Evolutionary conservation across 1,140 invertebrate species (phyloP).

Genomic region (Nilaparvata lugens): DNA sequence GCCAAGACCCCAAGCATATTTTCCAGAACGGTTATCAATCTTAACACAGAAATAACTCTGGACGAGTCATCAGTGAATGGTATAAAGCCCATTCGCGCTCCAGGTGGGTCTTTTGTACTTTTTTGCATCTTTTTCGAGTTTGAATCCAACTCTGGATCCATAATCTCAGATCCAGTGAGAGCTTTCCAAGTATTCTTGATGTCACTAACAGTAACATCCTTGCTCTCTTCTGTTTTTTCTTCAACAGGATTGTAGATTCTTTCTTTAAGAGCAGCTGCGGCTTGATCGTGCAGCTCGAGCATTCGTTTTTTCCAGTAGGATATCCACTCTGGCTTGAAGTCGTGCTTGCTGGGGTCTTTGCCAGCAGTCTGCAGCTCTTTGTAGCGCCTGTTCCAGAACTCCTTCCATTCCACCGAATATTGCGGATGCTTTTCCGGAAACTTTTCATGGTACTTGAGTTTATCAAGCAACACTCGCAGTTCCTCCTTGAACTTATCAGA

Average conservation of each 20-base stretch:
- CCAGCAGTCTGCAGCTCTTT: slow-evolving; percentile 50
- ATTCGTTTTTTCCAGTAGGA: slow-evolving; percentile 69
- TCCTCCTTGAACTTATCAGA: background rate
- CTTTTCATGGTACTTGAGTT: slow-evolving; percentile 61
- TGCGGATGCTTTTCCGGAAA: slow-evolving; percentile 78
- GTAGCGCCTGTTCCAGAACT: slow-evolving; percentile 70
- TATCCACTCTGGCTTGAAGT: slow-evolving; percentile 82
- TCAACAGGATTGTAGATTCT: slow-evolving; percentile 31
- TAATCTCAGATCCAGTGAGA: slow-evolving; percentile 26
- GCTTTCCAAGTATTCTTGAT: slow-evolving; percentile 30
- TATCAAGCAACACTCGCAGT: slow-evolving; percentile 33
- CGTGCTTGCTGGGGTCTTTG: slow-evolving; percentile 63
- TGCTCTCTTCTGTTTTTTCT: slow-evolving; percentile 6
- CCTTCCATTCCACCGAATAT: slow-evolving; percentile 80
- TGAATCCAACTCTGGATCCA: background rate
- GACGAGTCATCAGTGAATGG: background rate
- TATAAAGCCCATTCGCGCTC: background rate
- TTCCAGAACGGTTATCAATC: slow-evolving; percentile 67
- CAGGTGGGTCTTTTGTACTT: background rate
- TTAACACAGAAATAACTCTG: slow-evolving; percentile 39
- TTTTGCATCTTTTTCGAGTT: background rate
- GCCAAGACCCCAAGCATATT: slow-evolving; percentile 68
- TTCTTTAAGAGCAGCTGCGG: slow-evolving; percentile 47
- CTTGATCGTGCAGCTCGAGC: slow-evolving; percentile 61
- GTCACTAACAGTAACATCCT: slow-evolving; percentile 26